Evolutionary conservation across 30 jellyfish, hydroid and myxozoan genomes (phyloP).

Genomic region (Sanderia malayensis): DNA sequence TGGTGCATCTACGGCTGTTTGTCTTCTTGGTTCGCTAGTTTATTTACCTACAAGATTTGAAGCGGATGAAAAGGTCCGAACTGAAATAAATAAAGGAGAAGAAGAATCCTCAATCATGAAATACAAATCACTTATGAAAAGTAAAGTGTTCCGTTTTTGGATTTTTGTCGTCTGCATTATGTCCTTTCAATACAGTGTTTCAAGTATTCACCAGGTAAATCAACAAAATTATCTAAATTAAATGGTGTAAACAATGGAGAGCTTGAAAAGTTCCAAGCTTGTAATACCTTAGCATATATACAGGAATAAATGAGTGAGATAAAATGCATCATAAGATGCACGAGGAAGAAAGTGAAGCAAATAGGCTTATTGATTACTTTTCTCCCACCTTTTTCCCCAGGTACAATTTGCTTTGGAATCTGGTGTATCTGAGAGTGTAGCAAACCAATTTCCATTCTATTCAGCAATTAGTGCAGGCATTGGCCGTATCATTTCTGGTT

Average conservation of each 20-base stretch:
- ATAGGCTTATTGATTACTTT: too few relatives aligned
- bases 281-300: too few relatives aligned
- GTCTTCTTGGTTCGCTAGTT: constrained; percentile 23
- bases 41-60: constrained; percentile 18
- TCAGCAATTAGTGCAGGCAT: constrained; percentile 27
- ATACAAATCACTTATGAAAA: constrained; percentile 8
- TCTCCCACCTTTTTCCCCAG: too few relatives aligned
- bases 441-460: constrained; percentile 46
- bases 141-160: constrained; percentile 12
- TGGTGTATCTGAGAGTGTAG: constrained; percentile 25
- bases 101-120: background rate
- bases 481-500: constrained; percentile 49
- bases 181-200: constrained; percentile 26
- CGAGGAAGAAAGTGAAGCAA: too few relatives aligned
- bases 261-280: too few relatives aligned
- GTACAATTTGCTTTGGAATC: constrained; percentile 50
- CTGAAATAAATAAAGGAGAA: background rate
- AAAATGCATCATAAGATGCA: too few relatives aligned
- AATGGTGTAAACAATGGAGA: background rate
- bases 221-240: background rate
- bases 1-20: constrained; percentile 11
- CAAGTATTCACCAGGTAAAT: constrained; percentile 52
- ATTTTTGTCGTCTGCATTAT: background rate
- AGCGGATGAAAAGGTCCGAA: background rate
- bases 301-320: too few relatives aligned